Evolutionary conservation across 2,113 vertebrate genomes (phyloP), one percentile per base, ranked within the genome.

Genomic region (Nyctibius bracteatus): DNA sequence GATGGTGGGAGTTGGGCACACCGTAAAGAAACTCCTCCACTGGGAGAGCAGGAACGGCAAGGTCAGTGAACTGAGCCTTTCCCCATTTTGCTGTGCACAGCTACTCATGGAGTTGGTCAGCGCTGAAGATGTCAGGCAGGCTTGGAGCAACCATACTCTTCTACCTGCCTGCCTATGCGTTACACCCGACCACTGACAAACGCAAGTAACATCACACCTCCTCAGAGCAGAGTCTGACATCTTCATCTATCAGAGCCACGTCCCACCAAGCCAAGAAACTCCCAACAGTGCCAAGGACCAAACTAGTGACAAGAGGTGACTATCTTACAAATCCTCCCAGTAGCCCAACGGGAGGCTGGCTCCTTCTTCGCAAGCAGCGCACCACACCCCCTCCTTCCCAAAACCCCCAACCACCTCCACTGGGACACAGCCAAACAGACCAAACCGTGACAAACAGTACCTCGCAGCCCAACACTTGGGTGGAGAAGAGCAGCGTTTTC

Each of bases 31-130:
- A 67, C 1, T 51, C 20, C 22, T 86, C 10, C 14, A 3, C 30
- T 1, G 9, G 20, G 20, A 68, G 61, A 80, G 47, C 11, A 61
- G 10, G 62, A 77, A 81, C 6, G 24, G 30, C 58, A 61, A 61
- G 25, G 43, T 13, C 46, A 70, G 3, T 2, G 6, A 79, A 79
- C 12, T 47, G 59, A 16, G 23, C 3, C 35, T 44, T 19, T 44
- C 7, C 28, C 11, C 19, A 61, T 5, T 51, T 13, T 35, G 22
- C 35, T 72, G 28, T 6, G 43, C 44, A 17, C 18, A 51, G 58
- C 47, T 59, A 5, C 51, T 62, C 61, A 67, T 0, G 0, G n/a
- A 55, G 35, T 39, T 4, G 1, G 35, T 35, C 18, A 54, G 16
- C 6, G 12, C n/a, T 57, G 22, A 63, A 75, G 21, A 59, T 1